phyloP scores from a whole-genome alignment of 2,113 vertebrate species.

The Corynorhinus townsendii region DNA sequence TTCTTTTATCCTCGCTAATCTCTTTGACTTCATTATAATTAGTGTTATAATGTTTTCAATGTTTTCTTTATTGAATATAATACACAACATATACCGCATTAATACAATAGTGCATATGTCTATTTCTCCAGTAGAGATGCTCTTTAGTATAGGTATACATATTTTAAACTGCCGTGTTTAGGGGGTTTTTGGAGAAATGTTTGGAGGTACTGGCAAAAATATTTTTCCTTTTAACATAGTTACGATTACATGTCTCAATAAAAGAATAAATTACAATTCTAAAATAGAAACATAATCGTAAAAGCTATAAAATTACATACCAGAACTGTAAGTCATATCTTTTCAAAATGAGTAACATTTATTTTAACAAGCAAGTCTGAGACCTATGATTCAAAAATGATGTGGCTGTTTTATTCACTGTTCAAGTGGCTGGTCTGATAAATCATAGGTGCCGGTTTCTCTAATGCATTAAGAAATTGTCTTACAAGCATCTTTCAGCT shows the following conservation, averaged over 20 bases:
- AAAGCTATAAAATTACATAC: slow-evolving; percentile 42
- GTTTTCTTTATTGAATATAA: background rate
- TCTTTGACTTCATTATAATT: background rate
- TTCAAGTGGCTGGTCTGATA: slow-evolving; percentile 59
- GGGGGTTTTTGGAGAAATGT: background rate
- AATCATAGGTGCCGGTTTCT: slow-evolving; percentile 63
- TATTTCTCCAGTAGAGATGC: background rate
- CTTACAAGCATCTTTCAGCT: slow-evolving; percentile 52
- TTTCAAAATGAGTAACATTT: slow-evolving; percentile 52
- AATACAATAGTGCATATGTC: background rate
- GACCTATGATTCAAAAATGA: slow-evolving; percentile 28
- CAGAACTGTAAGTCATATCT: background rate
- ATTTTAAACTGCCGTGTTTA: background rate
- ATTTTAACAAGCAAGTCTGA: slow-evolving; percentile 57
- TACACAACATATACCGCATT: background rate
- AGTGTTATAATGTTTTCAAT: background rate
- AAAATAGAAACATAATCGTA: background rate
- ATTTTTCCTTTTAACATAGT: background rate
- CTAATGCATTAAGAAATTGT: slow-evolving; percentile 12
- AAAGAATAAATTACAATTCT: background rate
- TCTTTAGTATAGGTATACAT: background rate
- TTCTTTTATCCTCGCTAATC: background rate
- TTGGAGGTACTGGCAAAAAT: background rate
- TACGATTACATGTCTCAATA: background rate
- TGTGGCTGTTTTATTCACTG: slow-evolving; percentile 63